These are phyloP conservation scores for Platysteira castanea DNA, from an alignment of 2,113 vertebrate genomes.

Conservation along the genomic window DNA sequence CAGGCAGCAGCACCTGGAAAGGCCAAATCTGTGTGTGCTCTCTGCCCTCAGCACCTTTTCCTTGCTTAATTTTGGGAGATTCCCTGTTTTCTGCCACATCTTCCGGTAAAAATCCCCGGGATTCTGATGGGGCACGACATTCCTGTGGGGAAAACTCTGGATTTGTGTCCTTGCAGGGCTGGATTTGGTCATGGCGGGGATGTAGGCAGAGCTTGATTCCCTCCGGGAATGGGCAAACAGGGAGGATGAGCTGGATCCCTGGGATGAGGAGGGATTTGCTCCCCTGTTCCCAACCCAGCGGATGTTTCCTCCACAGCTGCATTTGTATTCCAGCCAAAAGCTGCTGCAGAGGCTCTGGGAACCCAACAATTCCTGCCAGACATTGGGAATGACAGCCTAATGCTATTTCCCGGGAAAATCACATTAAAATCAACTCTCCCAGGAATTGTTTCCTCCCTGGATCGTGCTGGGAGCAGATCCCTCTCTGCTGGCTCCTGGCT, in stretches of 20 bases:
- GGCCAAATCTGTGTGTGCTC: rapidly evolving
- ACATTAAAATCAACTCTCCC: neutral
- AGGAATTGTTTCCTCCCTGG: neutral
- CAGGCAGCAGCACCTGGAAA: neutral
- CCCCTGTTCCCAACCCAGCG: neutral
- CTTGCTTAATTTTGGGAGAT: neutral
- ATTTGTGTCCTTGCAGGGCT: neutral
- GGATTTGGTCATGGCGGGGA: neutral
- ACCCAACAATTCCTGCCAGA: neutral
- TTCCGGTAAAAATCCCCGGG: neutral
- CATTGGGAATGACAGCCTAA: neutral
- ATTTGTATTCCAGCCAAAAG: neutral
- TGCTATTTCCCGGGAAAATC: conserved; percentile 19
- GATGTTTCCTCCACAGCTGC: neutral
- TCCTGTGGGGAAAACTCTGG: neutral
- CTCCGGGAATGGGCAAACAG: neutral
- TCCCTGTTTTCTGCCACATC: neutral
- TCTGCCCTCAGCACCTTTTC: neutral
- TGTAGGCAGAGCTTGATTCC: neutral
- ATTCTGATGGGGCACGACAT: rapidly evolving
- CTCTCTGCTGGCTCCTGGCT: neutral
- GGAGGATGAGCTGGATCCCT: neutral
- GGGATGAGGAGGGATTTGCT: neutral
- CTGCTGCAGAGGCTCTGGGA: neutral
- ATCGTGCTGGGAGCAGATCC: rapidly evolving